phyloP scores from a whole-genome alignment of 2,797 vertebrate species.

The Denticeps clupeoides region DNA sequence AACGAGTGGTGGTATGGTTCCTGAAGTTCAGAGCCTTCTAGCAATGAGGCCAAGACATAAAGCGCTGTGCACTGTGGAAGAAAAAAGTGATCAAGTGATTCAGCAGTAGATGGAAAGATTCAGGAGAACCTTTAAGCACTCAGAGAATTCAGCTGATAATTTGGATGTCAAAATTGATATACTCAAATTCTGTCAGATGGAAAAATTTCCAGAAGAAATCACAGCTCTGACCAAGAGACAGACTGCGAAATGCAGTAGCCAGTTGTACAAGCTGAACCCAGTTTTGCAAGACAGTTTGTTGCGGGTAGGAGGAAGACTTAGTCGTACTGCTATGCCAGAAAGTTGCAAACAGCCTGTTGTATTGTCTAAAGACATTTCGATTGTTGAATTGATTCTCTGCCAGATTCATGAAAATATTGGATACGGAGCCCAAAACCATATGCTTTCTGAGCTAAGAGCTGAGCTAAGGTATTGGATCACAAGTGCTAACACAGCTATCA shows the following conservation, averaged over 20 bases:
- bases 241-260: background rate
- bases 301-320: background rate
- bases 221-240: background rate
- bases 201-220: background rate
- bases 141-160: background rate
- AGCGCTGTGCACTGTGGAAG: background rate
- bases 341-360: background rate
- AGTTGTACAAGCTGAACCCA: background rate
- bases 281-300: background rate
- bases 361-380: background rate
- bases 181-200: background rate
- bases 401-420: background rate
- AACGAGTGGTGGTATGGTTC: background rate
- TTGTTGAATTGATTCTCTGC: background rate
- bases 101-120: background rate
- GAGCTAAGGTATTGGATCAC: background rate
- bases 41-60: background rate
- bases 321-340: background rate
- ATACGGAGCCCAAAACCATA: background rate
- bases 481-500: background rate
- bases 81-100: background rate
- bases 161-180: slow-evolving; percentile 1
- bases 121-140: background rate
- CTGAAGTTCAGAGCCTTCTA: background rate
- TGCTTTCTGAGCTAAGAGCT: background rate